These are phyloP conservation scores for Manis javanica DNA, from an alignment of 2,797 vertebrate species.

Conservation along the genomic window DNA sequence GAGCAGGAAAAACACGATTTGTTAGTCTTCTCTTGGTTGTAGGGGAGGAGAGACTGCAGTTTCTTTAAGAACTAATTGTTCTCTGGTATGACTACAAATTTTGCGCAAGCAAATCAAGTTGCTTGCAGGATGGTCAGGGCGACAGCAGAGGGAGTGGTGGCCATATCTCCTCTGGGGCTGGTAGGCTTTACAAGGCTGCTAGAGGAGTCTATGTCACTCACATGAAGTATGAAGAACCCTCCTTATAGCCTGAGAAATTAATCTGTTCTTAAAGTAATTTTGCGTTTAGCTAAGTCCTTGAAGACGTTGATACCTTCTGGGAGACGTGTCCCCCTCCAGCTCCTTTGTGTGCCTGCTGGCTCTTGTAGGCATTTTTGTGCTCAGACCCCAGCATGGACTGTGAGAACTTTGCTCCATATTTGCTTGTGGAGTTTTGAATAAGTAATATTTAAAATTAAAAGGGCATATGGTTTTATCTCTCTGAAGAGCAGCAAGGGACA, in stretches of 20 bases:
- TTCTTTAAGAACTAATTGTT: too few relatives aligned
- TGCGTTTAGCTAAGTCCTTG: neutral
- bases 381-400: neutral
- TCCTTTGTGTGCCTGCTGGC: neutral
- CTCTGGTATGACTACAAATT: too few relatives aligned
- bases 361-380: neutral
- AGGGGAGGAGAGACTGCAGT: too few relatives aligned
- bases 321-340: neutral
- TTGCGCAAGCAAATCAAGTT: too few relatives aligned
- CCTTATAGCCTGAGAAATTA: neutral
- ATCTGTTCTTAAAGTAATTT: neutral
- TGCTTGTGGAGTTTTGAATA: slow-evolving; percentile 32
- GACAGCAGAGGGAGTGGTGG: too few relatives aligned
- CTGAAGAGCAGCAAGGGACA: neutral
- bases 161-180: neutral
- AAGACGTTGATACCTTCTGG: neutral
- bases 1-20: too few relatives aligned
- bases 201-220: neutral
- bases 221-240: neutral
- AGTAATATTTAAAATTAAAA: neutral
- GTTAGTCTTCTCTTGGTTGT: too few relatives aligned
- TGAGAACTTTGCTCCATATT: neutral
- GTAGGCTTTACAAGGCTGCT: neutral
- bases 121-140: too few relatives aligned
- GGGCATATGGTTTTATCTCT: neutral